These are phyloP conservation scores for Baccha elongata DNA, from an alignment of 2,888 invertebrate species.

Conservation along the genomic window DNA sequence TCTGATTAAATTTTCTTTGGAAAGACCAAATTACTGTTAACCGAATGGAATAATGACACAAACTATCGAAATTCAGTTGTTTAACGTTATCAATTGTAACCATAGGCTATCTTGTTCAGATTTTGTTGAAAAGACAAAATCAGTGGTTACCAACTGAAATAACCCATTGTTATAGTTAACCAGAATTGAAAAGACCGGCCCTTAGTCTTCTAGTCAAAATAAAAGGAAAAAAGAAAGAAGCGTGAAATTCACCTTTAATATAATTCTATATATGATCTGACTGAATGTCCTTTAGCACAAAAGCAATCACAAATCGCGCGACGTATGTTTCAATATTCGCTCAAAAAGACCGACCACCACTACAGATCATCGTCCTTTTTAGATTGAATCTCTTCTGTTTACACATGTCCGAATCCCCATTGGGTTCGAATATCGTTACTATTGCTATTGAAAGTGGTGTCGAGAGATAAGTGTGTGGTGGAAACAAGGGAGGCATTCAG, in stretches of 20 bases:
- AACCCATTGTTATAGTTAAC: too few relatives aligned
- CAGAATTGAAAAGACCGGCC: too few relatives aligned
- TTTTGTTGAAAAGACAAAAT: too few relatives aligned
- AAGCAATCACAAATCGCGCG: constrained; percentile 72
- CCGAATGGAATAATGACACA: too few relatives aligned
- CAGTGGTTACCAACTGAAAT: too few relatives aligned
- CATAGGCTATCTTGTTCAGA: too few relatives aligned
- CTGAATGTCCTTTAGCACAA: constrained; percentile 53
- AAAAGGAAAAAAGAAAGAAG: too few relatives aligned
- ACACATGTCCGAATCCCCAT: constrained; percentile 76
- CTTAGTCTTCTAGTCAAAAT: too few relatives aligned
- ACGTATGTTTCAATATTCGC: constrained; percentile 68
- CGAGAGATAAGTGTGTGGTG: constrained; percentile 30
- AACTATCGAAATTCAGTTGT: too few relatives aligned
- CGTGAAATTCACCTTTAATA: constrained; percentile 13
- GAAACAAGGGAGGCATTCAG: not conserved
- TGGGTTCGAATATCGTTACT: constrained; percentile 74
- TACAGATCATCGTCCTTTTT: constrained; percentile 73
- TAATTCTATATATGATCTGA: constrained; percentile 28
- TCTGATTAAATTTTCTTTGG: too few relatives aligned
- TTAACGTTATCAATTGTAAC: too few relatives aligned
- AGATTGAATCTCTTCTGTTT: constrained; percentile 75
- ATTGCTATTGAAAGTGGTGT: constrained; percentile 68
- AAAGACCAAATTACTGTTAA: too few relatives aligned
- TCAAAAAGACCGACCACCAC: constrained; percentile 58